Evolutionary conservation across 2,113 vertebrate genomes (phyloP).

Genomic region (Leptocoma aspasia): DNA sequence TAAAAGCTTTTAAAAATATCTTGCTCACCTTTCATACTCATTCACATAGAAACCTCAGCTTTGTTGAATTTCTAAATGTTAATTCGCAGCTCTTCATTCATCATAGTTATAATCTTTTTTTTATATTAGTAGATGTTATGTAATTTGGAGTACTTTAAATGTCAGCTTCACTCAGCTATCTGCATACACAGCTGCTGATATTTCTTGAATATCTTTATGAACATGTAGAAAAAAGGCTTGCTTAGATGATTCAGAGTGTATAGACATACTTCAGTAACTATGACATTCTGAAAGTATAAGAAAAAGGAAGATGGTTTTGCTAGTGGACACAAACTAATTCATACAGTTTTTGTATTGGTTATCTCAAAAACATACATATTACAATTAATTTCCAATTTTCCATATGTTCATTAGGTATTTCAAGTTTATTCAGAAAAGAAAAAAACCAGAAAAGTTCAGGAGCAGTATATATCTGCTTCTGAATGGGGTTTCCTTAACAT

Average conservation of each 20-base stretch:
- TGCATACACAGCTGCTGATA: neutral
- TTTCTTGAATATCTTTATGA: neutral
- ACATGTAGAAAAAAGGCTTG: neutral
- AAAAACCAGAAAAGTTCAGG: neutral
- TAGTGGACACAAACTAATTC: neutral
- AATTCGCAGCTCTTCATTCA: constrained; percentile 20
- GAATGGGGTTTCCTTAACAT: neutral
- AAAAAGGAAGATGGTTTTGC: neutral
- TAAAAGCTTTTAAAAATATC: constrained; percentile 37
- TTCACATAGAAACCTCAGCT: neutral
- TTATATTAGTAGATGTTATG: neutral
- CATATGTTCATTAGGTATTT: neutral
- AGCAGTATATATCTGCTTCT: neutral
- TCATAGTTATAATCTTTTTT: neutral
- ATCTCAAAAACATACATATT: neutral
- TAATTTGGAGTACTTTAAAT: constrained; percentile 21
- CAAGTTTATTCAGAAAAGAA: neutral
- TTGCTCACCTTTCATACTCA: neutral
- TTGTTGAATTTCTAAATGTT: constrained; percentile 37
- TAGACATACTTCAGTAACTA: neutral
- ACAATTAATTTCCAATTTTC: neutral
- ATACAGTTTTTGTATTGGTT: neutral
- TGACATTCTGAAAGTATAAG: neutral
- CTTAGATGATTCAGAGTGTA: neutral
- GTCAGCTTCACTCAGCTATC: neutral